Base-by-base conservation (phyloP, 1,140 invertebrate genomes). In the Diabrotica undecimpunctata region DNA sequence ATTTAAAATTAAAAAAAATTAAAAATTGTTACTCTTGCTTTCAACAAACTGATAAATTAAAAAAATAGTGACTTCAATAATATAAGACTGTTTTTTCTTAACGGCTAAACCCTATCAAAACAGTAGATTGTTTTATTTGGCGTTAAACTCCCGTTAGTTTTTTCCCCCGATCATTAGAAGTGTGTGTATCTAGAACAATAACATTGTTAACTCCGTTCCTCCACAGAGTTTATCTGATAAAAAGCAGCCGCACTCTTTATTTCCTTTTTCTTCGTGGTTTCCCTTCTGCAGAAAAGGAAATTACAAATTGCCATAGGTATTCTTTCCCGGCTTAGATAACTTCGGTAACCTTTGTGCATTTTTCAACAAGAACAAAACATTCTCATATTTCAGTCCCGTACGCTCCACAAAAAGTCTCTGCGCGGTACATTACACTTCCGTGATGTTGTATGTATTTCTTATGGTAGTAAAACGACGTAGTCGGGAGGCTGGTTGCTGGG, bases 251-350 rank as follows among this genome's bases (percentile, higher is more conserved):
- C n/a, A 46, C 41, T 46, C n/a, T 46, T 46, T 46, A 46, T 46
- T 46, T 46, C 41, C 41, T 46, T 46, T 46, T 46, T 46, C 41
- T 46, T n/a, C 8, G 41, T 46, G 41, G 41, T 46, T 46, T n/a
- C 41, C 41, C 41, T 46, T 10, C 41, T 46, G 41, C 41, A n/a
- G 41, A 46, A 46, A n/a, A 46, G 41, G 41, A 46, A 46, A 46
- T 46, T 46, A 46, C 41, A 46, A 46, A 46, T 46, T 46, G 41
- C 41, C 41, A 46, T 46, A 46, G 41, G 41, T 46, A 46, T 46
- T 46, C 41, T 46, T 46, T 46, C 41, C 41, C 41, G 41, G 41
- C 8, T 46, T 46, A 46, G 41, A 46, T 46, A 46, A 6, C 41
- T 46, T 46, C 41, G 41, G 41, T 10, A 46, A 46, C 41, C 41